Conservation (phyloP, 2,797 vertebrate genomes). For the Eulemur coronatus region DNA sequence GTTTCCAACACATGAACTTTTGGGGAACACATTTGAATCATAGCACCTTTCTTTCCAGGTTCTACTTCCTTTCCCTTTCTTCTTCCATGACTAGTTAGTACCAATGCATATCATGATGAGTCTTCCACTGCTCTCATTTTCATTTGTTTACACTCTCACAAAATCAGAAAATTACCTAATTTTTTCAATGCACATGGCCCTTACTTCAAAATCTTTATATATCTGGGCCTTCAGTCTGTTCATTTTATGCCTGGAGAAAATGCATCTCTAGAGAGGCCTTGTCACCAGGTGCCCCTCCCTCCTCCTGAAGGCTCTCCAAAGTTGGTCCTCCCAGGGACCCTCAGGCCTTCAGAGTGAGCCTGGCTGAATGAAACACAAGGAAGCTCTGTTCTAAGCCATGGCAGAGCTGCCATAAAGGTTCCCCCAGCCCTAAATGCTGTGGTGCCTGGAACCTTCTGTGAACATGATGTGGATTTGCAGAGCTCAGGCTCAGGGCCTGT, state of each 20-base stretch:
- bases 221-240: not conserved
- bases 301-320: not conserved
- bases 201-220: not conserved
- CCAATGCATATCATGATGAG: not conserved
- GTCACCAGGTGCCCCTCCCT: not conserved
- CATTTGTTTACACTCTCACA: not conserved
- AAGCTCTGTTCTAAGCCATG: not conserved
- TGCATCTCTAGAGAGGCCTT: too few relatives aligned
- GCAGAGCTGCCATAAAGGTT: not conserved
- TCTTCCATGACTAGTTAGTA: not conserved
- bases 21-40: not conserved
- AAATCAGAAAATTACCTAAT: not conserved
- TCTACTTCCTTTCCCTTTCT: not conserved
- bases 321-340: not conserved
- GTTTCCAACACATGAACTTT: not conserved
- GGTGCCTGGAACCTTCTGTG: not conserved
- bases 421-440: rapidly evolving
- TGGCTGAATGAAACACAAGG: not conserved
- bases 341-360: not conserved
- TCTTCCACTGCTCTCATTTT: not conserved
- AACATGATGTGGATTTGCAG: not conserved
- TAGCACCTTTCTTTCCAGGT: not conserved
- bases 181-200: not conserved
- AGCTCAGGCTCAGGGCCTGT: not conserved
- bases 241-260: not conserved